Evolutionary conservation across 2,888 invertebrate species (phyloP), one percentile per base, ranked within the genome.

Genomic region (Leptothorax acervorum): DNA sequence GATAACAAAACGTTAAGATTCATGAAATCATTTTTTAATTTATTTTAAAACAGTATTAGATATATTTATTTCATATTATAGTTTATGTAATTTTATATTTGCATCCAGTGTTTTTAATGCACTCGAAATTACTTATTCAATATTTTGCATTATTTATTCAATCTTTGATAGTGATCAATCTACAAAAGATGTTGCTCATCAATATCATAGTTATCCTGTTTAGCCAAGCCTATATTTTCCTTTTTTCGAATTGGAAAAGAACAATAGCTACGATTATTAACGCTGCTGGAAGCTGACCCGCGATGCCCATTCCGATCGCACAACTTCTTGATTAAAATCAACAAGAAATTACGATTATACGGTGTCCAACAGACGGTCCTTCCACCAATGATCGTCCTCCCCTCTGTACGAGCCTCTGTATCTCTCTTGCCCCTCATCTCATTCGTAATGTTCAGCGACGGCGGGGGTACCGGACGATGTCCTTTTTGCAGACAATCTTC

Each of bases 401-500:
- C 70, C 62, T 70, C 85, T n/a, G n/a, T n/a, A n/a, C n/a, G n/a
- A n/a, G n/a, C n/a, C n/a, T n/a, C n/a, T 76, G 84, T 89, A 85
- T 88, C 82, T 85, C 73, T 82, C 83, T 53, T 84, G 85, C 88
- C 82, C 86, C 84, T 83, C 86, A 82, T 85, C 81, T 84, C 78
- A 90, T 87, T 83, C 87, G 90, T 90, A 88, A 88, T 83, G 88
- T 87, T 85, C 86, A 84, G 76, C 84, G 85, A 88, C 84, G 85
- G 81, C 82, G 86, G 85, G 85, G 90, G 84, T 83, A 87, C 85
- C 87, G 89, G 90, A 87, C 92, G 94, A 94, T 94, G 94, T 93
- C 93, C 94, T 94, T 94, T 94, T 94, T 93, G 93, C 91, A 92
- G 93, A 94, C 93, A 93, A 94, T 94, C 94, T 94, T 94, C 93